Conservation (phyloP, 2,888 invertebrate species). For the Agrotis clavis region DNA sequence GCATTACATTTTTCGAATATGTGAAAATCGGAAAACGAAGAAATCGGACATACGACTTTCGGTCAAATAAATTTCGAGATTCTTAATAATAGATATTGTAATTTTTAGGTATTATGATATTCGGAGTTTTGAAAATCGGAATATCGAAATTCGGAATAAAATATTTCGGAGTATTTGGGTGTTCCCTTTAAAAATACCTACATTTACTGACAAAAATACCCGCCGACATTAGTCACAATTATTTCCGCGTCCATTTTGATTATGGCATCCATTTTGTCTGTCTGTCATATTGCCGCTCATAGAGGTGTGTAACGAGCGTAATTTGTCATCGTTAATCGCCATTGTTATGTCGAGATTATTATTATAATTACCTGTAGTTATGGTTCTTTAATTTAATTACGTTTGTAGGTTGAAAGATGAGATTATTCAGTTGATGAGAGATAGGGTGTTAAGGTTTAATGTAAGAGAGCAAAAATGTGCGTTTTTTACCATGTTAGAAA, state of each 20-base stretch:
- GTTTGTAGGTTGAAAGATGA: conserved; percentile 27
- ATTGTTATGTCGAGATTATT: conserved; percentile 38
- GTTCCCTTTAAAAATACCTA: neutral
- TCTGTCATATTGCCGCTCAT: conserved; percentile 20
- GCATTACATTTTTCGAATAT: no score
- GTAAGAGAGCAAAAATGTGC: no score
- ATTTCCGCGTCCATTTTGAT: conserved; percentile 48
- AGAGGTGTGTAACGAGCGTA: conserved; percentile 27
- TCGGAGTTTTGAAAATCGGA: no score
- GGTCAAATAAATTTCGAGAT: no score
- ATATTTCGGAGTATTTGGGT: no score
- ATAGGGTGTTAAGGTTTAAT: neutral
- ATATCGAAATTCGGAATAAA: no score
- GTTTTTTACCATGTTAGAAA: no score
- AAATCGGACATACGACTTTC: no score
- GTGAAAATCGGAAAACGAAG: no score
- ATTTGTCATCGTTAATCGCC: conserved; percentile 57
- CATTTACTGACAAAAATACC: conserved; percentile 1
- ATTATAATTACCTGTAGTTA: conserved; percentile 49
- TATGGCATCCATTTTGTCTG: conserved; percentile 44
- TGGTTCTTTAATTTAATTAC: conserved; percentile 54
- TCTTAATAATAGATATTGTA: no score
- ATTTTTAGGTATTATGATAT: no score
- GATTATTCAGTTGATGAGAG: neutral
- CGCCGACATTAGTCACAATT: conserved; percentile 17